These are phyloP conservation scores for Mesitornis unicolor DNA, from an alignment of 2,113 vertebrate species.

Conservation along the genomic window DNA sequence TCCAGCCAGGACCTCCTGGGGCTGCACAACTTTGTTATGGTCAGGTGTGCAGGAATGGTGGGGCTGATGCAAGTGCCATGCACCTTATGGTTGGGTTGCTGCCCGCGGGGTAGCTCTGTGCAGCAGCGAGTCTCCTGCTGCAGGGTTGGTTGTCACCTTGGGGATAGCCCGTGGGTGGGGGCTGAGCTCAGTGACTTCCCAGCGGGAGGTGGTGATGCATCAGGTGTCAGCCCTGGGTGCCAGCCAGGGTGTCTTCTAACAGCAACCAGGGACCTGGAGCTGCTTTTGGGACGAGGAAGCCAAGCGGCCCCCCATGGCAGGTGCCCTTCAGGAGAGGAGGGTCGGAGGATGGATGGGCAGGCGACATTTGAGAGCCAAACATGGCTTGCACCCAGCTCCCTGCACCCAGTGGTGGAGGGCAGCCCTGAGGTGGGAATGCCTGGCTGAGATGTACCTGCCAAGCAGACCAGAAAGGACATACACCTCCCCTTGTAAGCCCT, in stretches of 20 bases:
- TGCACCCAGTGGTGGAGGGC: background rate
- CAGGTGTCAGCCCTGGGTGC: conserved; percentile 28
- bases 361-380: background rate
- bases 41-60: background rate
- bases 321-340: background rate
- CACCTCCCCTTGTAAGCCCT: background rate
- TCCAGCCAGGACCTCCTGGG: fast-evolving
- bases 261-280: background rate
- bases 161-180: conserved; percentile 8
- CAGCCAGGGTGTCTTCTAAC: conserved; percentile 65
- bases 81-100: fast-evolving
- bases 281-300: background rate
- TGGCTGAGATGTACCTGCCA: background rate
- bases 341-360: background rate
- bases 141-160: background rate
- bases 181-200: background rate
- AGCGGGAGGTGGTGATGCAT: background rate
- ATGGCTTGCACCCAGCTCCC: background rate
- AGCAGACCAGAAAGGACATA: background rate
- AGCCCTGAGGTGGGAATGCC: background rate
- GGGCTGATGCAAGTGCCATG: fast-evolving
- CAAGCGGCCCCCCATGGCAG: background rate
- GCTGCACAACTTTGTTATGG: fast-evolving
- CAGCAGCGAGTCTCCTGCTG: fast-evolving
- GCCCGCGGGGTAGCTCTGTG: fast-evolving